Percentiles rank a stretch among this genome's conserved stretches.
phyloP scores from a whole-genome alignment of 2,113 vertebrate species.

The Malurus alboscapulatus region DNA sequence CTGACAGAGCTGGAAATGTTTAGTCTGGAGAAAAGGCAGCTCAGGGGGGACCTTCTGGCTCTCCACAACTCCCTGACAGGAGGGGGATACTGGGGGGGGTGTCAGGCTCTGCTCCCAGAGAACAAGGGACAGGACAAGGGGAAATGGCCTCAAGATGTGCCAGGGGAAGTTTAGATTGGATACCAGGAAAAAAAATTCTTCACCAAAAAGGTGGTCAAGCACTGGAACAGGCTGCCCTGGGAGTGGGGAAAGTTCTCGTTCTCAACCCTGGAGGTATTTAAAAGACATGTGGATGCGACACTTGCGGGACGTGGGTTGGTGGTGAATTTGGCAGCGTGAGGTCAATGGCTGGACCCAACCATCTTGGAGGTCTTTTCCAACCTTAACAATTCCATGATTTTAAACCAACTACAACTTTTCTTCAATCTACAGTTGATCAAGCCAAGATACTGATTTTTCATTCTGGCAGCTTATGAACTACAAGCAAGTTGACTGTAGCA shows the following conservation, averaged over 20 bases:
- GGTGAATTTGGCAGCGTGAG: background rate
- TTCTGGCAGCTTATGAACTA: background rate
- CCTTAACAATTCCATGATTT: background rate
- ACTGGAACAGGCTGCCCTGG: background rate
- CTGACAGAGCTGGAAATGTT: background rate
- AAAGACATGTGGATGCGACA: fast-evolving
- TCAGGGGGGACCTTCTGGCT: background rate
- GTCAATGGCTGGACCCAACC: fast-evolving
- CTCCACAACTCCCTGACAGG: background rate
- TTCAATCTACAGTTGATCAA: background rate
- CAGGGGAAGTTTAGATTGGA: background rate
- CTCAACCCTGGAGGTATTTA: too few species aligned
- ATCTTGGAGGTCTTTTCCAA: background rate
- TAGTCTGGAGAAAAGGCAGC: background rate
- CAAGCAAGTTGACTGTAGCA: background rate
- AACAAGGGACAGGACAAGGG: background rate
- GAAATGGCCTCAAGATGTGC: background rate
- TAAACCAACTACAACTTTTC: background rate
- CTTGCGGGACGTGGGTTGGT: too few species aligned
- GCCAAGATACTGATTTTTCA: background rate
- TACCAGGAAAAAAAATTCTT: background rate
- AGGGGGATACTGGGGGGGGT: background rate
- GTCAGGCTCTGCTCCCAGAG: background rate
- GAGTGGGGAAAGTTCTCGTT: background rate
- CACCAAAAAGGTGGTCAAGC: background rate